These are phyloP conservation scores for Crypturellus tataupa DNA, from an alignment of 2,797 vertebrate genomes.

Conservation along the genomic window DNA sequence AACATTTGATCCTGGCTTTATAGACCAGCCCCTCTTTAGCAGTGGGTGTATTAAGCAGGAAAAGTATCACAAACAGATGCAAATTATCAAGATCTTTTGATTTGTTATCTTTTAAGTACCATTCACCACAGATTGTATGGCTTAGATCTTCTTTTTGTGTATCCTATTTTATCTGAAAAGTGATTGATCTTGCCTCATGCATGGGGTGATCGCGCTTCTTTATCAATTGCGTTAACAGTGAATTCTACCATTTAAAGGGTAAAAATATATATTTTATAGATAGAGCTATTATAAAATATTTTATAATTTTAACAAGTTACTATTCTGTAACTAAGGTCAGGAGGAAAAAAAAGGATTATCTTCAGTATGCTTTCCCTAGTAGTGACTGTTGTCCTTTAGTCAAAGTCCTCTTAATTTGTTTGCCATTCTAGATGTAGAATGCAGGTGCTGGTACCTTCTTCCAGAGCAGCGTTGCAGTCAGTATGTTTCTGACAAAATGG, in stretches of 20 bases:
- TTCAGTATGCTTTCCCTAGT: background rate
- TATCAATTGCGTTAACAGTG: background rate
- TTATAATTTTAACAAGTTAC: background rate
- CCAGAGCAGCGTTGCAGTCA: background rate
- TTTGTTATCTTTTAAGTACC: background rate
- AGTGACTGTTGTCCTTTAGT: background rate
- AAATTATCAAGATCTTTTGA: too few species aligned
- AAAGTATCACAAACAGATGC: background rate
- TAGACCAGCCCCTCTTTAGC: background rate
- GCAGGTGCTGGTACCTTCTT: background rate
- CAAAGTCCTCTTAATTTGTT: background rate
- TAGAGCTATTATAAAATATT: background rate
- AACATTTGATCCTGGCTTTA: background rate
- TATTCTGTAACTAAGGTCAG: background rate
- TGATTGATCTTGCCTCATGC: background rate
- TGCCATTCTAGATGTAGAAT: background rate
- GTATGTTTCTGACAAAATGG: background rate
- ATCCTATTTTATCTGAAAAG: background rate
- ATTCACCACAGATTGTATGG: background rate
- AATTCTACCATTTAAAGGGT: background rate
- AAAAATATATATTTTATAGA: background rate
- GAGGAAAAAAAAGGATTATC: background rate
- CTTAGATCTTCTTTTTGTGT: background rate
- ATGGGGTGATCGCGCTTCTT: background rate
- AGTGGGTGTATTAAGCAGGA: background rate